Base-by-base conservation (phyloP, 92 coral and sea anemone genomes). In the Heliopora coerulea region DNA sequence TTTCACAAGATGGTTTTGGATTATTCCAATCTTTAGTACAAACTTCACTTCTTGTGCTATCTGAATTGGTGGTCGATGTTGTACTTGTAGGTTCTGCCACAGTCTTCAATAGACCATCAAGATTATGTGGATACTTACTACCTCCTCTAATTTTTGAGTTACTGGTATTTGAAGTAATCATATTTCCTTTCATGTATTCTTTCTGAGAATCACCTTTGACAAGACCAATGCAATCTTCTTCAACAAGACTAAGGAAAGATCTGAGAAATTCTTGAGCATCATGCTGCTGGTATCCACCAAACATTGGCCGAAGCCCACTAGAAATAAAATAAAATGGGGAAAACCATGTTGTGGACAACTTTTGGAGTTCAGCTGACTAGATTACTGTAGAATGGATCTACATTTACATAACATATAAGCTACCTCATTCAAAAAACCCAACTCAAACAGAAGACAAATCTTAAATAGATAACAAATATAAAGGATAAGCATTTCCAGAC, bases 181-280 rank as follows among this genome's bases (percentile, higher is more conserved):
- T 18, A 11, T 37, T 62, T 32, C 14, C 26, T 58, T 58, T 58
- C 32, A 26, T 25, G 21, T 17, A 31, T 3, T 62, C 68, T 62
- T 32, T 62, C 8, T 62, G 20, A 20, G 39, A 25, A 8, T 62
- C 42, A 81, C 87, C 56, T 65, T 83, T 44, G 80, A 85, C 24
- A 84, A 74, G 57, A 83, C 98, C 73, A 87, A 90, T 17, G 87
- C 83, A 37, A 70, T 84, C 73, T 79, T 88, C 64, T 85, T 83
- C 65, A 19, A 70, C 63, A 8, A 70, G 48, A 35, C 77, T 35
- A 1, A 70, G 63, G 12, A 95, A 82, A 41, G 87, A 85, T 50
- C 96, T 82, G 18, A 95, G 88, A 62, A 95, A 95, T 65, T 95
- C 99, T 64, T 95, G 99, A 20, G 99, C 93, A 76, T 95, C 99